These are phyloP conservation scores for Heliothis subflexa DNA, from an alignment of 1,140 invertebrate genomes.

Conservation along the genomic window DNA sequence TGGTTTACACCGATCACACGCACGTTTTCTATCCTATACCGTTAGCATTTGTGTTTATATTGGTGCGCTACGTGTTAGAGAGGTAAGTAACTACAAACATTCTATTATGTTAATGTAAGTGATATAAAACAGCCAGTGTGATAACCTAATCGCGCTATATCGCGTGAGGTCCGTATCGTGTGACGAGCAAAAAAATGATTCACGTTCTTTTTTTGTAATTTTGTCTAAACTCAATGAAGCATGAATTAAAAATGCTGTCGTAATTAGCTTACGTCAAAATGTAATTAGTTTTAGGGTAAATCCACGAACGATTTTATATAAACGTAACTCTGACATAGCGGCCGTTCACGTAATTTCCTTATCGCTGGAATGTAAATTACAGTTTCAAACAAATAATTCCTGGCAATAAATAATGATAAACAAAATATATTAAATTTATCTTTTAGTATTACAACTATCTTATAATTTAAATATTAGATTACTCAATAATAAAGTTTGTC, in stretches of 20 bases:
- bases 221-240: conserved; percentile 15
- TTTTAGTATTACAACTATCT: too few relatives aligned
- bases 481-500: too few relatives aligned
- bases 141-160: conserved; percentile 29
- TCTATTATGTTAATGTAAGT: conserved; percentile 13
- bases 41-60: conserved; percentile 92
- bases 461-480: too few relatives aligned
- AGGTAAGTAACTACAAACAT: conserved; percentile 88
- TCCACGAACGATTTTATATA: background rate
- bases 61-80: conserved; percentile 92
- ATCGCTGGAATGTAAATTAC: background rate
- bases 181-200: conserved; percentile 36
- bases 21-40: conserved; percentile 94
- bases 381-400: background rate
- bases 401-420: conserved; percentile 1
- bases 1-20: conserved; percentile 93
- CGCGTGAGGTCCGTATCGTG: conserved; percentile 32
- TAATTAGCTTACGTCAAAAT: background rate
- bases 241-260: conserved; percentile 16
- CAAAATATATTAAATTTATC: background rate
- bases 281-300: background rate
- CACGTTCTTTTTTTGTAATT: conserved; percentile 30
- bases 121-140: conserved; percentile 15
- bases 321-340: background rate
- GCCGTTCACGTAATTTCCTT: background rate